Evolutionary conservation across 1,140 invertebrate species (phyloP).

Genomic region (Trinorchestia longiramus): DNA sequence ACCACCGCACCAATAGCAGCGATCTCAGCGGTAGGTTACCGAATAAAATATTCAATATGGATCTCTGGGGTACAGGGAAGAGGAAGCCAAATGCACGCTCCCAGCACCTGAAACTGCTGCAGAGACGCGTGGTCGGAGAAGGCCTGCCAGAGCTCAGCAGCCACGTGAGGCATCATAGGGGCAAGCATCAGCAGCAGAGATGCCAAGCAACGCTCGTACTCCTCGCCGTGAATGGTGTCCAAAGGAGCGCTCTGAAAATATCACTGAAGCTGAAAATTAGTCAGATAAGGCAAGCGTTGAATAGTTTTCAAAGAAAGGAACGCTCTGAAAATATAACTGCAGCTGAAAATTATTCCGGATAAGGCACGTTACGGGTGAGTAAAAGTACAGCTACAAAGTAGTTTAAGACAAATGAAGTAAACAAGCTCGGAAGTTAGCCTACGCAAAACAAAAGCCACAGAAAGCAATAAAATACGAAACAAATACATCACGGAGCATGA

Average conservation of each 20-base stretch:
- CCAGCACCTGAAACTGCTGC: neutral
- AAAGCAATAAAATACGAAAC: neutral
- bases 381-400: neutral
- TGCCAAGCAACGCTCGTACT: slow-evolving; percentile 85
- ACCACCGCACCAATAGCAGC: no score
- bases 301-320: no score
- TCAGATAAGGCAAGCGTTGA: no score
- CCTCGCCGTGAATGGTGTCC: slow-evolving; percentile 63
- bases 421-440: neutral
- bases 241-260: slow-evolving; percentile 13
- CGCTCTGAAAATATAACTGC: no score
- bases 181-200: slow-evolving; percentile 85
- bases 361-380: no score
- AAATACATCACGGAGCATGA: neutral
- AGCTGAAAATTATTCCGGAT: no score
- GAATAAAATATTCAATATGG: neutral
- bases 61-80: neutral
- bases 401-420: neutral
- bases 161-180: slow-evolving; percentile 89
- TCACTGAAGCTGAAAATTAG: neutral
- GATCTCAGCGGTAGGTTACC: no score
- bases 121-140: slow-evolving; percentile 22
- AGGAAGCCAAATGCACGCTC: neutral
- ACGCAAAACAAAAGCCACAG: neutral
- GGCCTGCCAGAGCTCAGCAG: slow-evolving; percentile 84